Conservation (phyloP, 2,888 invertebrate species). For the Scelioninae gen. 1 region DNA sequence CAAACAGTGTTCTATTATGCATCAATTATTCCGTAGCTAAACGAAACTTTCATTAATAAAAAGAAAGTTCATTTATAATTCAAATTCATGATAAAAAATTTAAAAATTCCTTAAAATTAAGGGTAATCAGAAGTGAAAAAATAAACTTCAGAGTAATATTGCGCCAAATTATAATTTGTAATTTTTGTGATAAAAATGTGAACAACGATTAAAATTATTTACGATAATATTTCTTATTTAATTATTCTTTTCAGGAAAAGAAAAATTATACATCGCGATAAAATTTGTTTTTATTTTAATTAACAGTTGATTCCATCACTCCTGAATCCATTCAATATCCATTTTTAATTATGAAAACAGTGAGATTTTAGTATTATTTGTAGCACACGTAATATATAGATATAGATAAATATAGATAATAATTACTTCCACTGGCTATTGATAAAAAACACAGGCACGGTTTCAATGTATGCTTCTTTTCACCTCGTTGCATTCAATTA, state of each 20-base stretch:
- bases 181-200: no score
- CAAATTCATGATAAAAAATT: not conserved
- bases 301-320: not conserved
- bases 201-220: no score
- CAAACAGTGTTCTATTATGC: constrained; percentile 41
- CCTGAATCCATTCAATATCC: not conserved
- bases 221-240: no score
- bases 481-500: constrained; percentile 56
- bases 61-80: not conserved
- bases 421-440: constrained; percentile 48
- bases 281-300: no score
- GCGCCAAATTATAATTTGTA: no score
- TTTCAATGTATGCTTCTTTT: constrained; percentile 46
- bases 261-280: no score
- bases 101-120: no score
- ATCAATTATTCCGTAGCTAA: constrained; percentile 13
- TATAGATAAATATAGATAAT: constrained; percentile 23
- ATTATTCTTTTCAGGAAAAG: no score
- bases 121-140: no score
- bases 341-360: not conserved
- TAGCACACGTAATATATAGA: constrained; percentile 29
- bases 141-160: no score
- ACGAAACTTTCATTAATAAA: not conserved
- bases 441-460: constrained; percentile 44
- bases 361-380: not conserved